Base-by-base conservation (phyloP, 2,797 vertebrate genomes). In the Neosilurus hyrtlii region DNA sequence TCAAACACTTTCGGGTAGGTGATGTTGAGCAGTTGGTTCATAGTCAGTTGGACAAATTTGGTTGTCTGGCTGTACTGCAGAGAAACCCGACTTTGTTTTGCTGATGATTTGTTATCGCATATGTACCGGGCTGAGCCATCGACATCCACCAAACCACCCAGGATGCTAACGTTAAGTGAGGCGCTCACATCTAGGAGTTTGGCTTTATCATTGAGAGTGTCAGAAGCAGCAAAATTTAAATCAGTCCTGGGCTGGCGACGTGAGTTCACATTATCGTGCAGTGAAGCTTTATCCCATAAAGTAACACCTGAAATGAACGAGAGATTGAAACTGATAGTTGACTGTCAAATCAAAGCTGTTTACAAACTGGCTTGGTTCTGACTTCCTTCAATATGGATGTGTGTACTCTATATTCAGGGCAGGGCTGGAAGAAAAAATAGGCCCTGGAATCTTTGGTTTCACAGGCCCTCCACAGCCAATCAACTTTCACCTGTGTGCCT, bases 121-220 rank as follows among this genome's bases (percentile, higher is more conserved):
- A 87, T 20, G 68, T 82, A 88, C 26, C 59, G 81, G 6, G 84
- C 84, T 76, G 84, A 85, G 14, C 86, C 84, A 67, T 5, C 72
- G 14, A 86, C 86, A 11, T 86, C 84, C 65, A 86, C 54, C 30
- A 87, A 57, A 52, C 84, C 86, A 2, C 67, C 24, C 24, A 86
- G 30, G 59, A 87, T 86, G 62, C 88, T 89, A 26, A 76, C 81
- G 66, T 88, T 88, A 61, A 86, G 71, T 1, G 83, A 85, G 2
- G 81, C 82, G 4, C 73, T 82, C 22, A 88, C 18, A 71, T 86
- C 51, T 68, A 88, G 43, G 1, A 84, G 65, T 12, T 9, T 84
- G 57, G 37, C 52, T 66, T 88, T 87, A 4, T 83, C 79, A 49
- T 26, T 65, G 24, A 87, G 26, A 22, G 65, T 57, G 24, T 88